Base-by-base conservation (phyloP, 2,888 invertebrate genomes). In the Polylopha cassiicola region DNA sequence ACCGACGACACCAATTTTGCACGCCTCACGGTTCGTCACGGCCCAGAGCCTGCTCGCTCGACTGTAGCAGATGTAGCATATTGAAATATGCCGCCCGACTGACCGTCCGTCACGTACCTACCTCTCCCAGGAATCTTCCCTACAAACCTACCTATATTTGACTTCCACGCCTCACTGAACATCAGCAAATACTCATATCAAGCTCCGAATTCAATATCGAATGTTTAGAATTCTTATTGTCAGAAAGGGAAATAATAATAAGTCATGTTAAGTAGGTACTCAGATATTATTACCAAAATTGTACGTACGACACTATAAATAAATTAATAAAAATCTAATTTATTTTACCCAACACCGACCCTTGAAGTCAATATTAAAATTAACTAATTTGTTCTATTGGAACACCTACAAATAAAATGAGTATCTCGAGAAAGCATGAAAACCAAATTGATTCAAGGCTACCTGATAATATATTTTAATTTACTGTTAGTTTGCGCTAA, bases 51-150 rank as follows among this genome's bases (percentile, higher is more conserved):
- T 10, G 46, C 34, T 46, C 72, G 53, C 49, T 71, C 68, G 61
- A 51, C 61, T 65, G 70, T 69, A 54, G 43, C 60, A 61, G 65
- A 68, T 73, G 74, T 65, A 57, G 64, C 74, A 78, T 84, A 84
- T 84, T 84, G 82, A 78, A 81, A 78, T 72, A 73, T 61, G 62
- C 52, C 73, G 66, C 61, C 64, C 65, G 68, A 59, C 59, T 69
- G 73, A 55, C 71, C 70, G 71, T 62, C 61, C 71, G 67, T 68
- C 69, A 68, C 70, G 58, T 69, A 62, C 62, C 61, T 58, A 72
- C 71, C 62, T 66, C 74, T 71, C 65, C 52, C 46, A 65, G 74
- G 72, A 69, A 68, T 66, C 69, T 56, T 59, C 64, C 63, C 67
- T 68, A 69, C 65, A 70, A 69, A 73, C n/a, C 64, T 58, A 59